phyloP scores from a whole-genome alignment of 2,888 invertebrate genomes.

The Minunthozetes semirufus region DNA sequence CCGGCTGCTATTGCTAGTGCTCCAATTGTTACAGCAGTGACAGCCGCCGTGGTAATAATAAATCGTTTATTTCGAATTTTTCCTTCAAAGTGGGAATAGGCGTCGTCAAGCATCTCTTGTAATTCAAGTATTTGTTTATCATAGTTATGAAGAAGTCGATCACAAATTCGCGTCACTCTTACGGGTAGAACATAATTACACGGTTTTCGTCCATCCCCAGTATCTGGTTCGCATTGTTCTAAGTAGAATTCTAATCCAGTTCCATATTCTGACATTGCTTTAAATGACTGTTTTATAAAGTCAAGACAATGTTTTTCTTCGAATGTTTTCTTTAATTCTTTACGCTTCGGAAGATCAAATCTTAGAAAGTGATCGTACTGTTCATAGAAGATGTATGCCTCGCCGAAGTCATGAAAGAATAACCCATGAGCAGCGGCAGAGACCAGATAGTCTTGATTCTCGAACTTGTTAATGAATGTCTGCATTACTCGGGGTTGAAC shows the following conservation, averaged over 20 bases:
- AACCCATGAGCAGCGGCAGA: neutral
- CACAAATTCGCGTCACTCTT: neutral
- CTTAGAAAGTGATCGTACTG: neutral
- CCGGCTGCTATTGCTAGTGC: neutral
- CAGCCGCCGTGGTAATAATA: neutral
- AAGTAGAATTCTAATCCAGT: too few relatives aligned
- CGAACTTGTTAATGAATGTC: neutral
- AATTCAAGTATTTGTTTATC: neutral
- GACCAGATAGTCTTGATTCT: neutral
- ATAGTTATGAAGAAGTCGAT: neutral
- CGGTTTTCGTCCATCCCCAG: too few relatives aligned
- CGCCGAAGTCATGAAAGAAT: neutral
- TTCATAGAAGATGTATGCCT: neutral
- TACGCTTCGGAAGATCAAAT: neutral
- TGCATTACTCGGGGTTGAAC: neutral
- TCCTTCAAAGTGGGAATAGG: neutral
- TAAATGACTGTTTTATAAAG: too few relatives aligned
- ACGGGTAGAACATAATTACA: too few relatives aligned
- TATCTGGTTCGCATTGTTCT: too few relatives aligned
- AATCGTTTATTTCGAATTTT: neutral
- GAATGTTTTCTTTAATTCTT: too few relatives aligned
- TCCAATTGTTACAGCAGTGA: neutral
- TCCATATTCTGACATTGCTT: too few relatives aligned
- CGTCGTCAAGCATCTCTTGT: neutral
- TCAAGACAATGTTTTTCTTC: too few relatives aligned